phyloP scores from a whole-genome alignment of 2,888 invertebrate species.

The Lepas anatifera region DNA sequence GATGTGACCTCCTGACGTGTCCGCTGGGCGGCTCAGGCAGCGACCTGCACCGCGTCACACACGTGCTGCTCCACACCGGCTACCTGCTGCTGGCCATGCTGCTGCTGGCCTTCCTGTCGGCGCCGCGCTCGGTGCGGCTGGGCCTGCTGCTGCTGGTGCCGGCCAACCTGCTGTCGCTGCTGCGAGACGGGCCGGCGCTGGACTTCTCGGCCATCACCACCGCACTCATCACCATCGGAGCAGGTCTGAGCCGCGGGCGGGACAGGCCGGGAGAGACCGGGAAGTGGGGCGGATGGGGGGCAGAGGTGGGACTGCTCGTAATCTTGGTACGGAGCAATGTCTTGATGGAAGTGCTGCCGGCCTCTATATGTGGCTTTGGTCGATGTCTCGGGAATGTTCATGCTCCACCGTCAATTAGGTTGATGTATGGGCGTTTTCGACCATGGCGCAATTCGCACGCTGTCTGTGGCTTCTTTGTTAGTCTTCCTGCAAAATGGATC shows the following conservation, averaged over 20 bases:
- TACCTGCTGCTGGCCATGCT: slow-evolving; percentile 24
- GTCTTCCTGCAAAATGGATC: too few relatives aligned
- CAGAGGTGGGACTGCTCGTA: not conserved
- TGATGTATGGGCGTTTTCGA: too few relatives aligned
- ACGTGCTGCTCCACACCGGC: slow-evolving; percentile 19
- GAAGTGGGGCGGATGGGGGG: not conserved
- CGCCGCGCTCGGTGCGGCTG: slow-evolving; percentile 15
- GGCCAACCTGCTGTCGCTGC: slow-evolving; percentile 15
- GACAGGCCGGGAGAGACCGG: too few relatives aligned
- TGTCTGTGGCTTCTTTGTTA: too few relatives aligned
- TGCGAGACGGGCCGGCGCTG: slow-evolving; percentile 13
- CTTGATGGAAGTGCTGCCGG: not conserved
- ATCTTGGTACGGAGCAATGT: not conserved
- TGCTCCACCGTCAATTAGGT: too few relatives aligned
- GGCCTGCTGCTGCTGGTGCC: slow-evolving; percentile 17
- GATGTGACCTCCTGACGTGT: too few relatives aligned
- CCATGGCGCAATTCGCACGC: too few relatives aligned
- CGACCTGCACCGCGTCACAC: slow-evolving; percentile 19
- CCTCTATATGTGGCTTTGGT: too few relatives aligned
- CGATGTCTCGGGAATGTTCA: too few relatives aligned
- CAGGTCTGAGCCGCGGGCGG: too few relatives aligned
- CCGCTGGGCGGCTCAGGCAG: slow-evolving; percentile 15
- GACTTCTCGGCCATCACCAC: slow-evolving; percentile 6
- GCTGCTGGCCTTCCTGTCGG: slow-evolving; percentile 18
- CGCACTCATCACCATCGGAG: not conserved